Evolutionary conservation across 2,888 invertebrate genomes (phyloP).

Genomic region (Pedicia rivosa): DNA sequence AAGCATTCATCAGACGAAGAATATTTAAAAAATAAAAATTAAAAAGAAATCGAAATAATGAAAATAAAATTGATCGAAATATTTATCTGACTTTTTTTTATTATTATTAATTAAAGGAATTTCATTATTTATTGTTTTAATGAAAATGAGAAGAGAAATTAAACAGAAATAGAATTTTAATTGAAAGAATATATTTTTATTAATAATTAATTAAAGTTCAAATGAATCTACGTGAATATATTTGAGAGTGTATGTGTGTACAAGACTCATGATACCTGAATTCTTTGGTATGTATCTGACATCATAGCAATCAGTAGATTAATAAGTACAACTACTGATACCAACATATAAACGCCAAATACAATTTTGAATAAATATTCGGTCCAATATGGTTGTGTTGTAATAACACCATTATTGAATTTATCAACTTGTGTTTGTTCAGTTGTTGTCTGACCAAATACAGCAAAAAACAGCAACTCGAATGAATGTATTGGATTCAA

Average conservation of each 20-base stretch:
- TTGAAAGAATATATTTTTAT: too few species aligned
- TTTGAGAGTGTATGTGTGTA: not conserved
- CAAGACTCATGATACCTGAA: conserved; percentile 56
- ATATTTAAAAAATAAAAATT: too few species aligned
- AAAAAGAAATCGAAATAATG: too few species aligned
- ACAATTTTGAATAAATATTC: conserved; percentile 74
- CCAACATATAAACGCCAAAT: conserved; percentile 94
- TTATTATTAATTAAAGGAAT: too few species aligned
- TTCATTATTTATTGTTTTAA: too few species aligned
- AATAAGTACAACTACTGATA: conserved; percentile 96
- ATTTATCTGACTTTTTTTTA: too few species aligned
- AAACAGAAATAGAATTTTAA: too few species aligned
- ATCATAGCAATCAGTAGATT: conserved; percentile 99
- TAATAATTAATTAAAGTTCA: too few species aligned
- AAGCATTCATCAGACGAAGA: too few species aligned
- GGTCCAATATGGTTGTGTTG: conserved; percentile 64
- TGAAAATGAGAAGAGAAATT: too few species aligned
- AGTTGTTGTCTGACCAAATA: conserved; percentile 87
- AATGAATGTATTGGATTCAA: conserved; percentile 86
- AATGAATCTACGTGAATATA: not conserved
- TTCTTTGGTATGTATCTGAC: conserved; percentile 99
- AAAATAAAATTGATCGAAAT: too few species aligned
- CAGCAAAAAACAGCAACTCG: conserved; percentile 96
- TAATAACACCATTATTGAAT: conserved; percentile 32
- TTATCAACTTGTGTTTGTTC: conserved; percentile 58